A percentile compares a stretch with the other conserved stretches of the same genome.
Evolutionary conservation across 2,888 invertebrate species (phyloP).

Genomic region (Autographa pulchrina): DNA sequence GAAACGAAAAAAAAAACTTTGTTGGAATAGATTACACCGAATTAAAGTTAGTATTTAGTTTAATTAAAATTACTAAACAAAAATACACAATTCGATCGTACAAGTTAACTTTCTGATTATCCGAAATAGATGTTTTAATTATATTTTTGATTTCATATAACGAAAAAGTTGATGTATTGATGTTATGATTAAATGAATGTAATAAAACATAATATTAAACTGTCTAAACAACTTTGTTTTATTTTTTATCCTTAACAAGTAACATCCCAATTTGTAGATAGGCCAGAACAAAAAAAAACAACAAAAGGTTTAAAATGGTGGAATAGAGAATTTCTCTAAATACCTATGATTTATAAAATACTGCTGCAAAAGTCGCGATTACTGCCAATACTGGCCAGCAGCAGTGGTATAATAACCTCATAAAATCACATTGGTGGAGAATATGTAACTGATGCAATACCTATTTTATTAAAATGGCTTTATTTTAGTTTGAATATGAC

Average conservation of each 20-base stretch:
- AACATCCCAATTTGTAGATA: too few relatives aligned
- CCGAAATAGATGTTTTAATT: constrained; percentile 47
- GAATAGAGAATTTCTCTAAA: too few relatives aligned
- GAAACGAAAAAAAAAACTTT: constrained; percentile 39
- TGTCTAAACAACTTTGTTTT: constrained; percentile 38
- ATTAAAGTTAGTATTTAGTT: constrained; percentile 32
- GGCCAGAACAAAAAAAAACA: too few relatives aligned
- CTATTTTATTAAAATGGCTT: too few relatives aligned
- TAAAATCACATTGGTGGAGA: too few relatives aligned
- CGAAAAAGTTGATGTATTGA: constrained; percentile 57
- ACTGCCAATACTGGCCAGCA: too few relatives aligned
- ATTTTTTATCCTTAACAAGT: constrained; percentile 7
- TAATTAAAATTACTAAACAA: constrained; percentile 30
- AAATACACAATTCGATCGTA: constrained; percentile 57
- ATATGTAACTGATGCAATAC: too few relatives aligned
- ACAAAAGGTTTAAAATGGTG: too few relatives aligned
- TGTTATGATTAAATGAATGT: constrained; percentile 62
- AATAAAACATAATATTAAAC: constrained; percentile 60
- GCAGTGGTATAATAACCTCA: too few relatives aligned
- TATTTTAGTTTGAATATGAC: too few relatives aligned
- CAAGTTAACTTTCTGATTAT: constrained; percentile 55
- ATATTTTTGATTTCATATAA: constrained; percentile 64
- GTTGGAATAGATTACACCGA: constrained; percentile 36
- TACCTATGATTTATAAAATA: too few relatives aligned
- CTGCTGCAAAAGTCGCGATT: too few relatives aligned